Base-by-base conservation (phyloP, 2,797 vertebrate genomes). In the Enteromius paludinosus region DNA sequence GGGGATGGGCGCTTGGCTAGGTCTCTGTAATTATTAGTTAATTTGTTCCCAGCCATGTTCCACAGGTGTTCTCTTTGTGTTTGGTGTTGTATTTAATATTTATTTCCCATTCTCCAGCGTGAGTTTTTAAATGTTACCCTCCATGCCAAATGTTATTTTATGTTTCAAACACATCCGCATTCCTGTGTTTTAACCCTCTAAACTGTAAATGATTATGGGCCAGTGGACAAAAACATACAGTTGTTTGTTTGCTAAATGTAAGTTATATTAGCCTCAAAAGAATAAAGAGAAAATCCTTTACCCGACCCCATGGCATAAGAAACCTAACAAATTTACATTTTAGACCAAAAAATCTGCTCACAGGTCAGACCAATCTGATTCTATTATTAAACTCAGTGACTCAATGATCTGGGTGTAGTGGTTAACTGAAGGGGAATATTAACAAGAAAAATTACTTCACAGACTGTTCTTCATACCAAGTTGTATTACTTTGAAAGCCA, bases 111-210 rank as follows among this genome's bases (percentile, higher is more conserved):
- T 33, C 33, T 33, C 33, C 33, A 33, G 33, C 33, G 3, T 33
- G 33, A 33, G 33, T 33, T 33, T 33, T 33, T 33, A 33, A 33
- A 33, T 33, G 33, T 33, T 33, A 3, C 33, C 33, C 33, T 33
- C 3, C 33, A 33, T 33, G 33, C 33, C 33, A 33, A 33, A 33
- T 33, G 33, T 33, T 33, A 33, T 33, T 33, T 33, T 33, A 33
- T 33, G 33, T 33, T 90, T 85, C 54, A 79, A 35, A 74, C 38
- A 71, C 85, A 83, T 89, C 91, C 87, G 78, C 86, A 73, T 89
- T 88, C 83, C 61, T 11, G 87, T 88, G 17, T 90, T 84, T 89
- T 90, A 89, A 87, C 88, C 81, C 85, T 85, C 41, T 59, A 79
- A 61, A 12, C 69, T 83, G 15, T 52, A 71, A 81, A 73, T 85